Evolutionary conservation across 2,888 invertebrate genomes (phyloP), one percentile per base, ranked within the genome.

Genomic region (Globia sparganii): DNA sequence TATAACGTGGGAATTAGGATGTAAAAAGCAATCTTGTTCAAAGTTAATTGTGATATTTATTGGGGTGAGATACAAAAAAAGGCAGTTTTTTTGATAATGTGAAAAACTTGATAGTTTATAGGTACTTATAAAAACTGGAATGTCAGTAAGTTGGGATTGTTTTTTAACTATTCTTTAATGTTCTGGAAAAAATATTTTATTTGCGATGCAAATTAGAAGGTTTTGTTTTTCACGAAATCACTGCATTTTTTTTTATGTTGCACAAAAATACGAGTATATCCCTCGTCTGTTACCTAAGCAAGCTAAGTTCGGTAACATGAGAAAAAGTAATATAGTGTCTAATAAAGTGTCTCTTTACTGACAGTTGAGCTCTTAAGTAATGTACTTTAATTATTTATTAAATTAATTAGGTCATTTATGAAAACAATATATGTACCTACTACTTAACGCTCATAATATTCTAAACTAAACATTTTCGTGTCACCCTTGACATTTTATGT

Each of bases 1-100:
- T 77, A 46, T 28, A 53, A 79, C 89, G 87, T 91, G 90, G 79
- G 91, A 91, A 90, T 74, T 73, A 76, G 34, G 31, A 67, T 72
- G 69, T 76, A 82, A 81, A 84, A 83, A 80, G 75, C 43, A 31
- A 80, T 78, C 80, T 75, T 68, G 85, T 85, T 81, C 4, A 15
- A 56, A 82, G 43, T n/a, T 73, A 64, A 71, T 73, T 71, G 62
- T 77, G 13, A n/a, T 34, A 28, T 46, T 64, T 66, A 49, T 46
- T 65, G 68, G 59, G 72, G 71, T 66, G 56, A 58, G 37, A 69
- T 73, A 49, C 13, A 1, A n/a, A 46, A 28, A 67, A 78, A 53
- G 5, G 0, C 0, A 9, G 1, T 9, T 46, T 70, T 70, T 43
- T n/a, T 77, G 28, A 64, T 62, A 31, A 21, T 37, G 15, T 31